phyloP scores from a whole-genome alignment of 2,797 vertebrate genomes.

The Crocodylus rhombifer region DNA sequence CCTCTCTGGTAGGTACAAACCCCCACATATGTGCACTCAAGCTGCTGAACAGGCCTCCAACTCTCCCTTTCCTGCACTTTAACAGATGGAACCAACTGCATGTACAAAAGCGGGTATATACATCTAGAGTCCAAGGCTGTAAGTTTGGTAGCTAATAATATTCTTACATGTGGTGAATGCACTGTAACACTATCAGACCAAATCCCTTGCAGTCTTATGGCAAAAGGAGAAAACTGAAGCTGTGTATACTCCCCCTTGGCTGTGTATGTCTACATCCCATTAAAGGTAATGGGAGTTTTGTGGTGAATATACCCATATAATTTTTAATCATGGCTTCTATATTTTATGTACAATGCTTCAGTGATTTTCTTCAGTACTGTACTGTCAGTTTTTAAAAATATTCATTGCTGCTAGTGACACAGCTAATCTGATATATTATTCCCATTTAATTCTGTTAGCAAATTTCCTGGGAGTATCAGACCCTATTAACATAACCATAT shows the following conservation, averaged over 20 bases:
- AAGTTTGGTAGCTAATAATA: neutral
- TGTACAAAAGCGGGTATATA: neutral
- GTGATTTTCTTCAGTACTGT: neutral
- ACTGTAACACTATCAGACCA: neutral
- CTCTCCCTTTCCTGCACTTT: neutral
- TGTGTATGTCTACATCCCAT: neutral
- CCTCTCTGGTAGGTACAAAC: neutral
- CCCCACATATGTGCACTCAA: fast-evolving
- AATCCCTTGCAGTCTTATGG: neutral
- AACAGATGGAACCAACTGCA: neutral
- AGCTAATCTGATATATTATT: neutral
- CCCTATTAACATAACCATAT: neutral
- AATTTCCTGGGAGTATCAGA: neutral
- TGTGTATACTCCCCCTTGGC: neutral
- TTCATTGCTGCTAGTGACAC: neutral
- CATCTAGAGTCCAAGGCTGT: no score
- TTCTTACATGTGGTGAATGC: neutral
- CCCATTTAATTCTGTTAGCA: neutral
- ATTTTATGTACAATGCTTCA: neutral
- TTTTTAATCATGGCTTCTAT: neutral
- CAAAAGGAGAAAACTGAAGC: neutral
- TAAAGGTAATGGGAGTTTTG: neutral
- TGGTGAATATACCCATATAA: neutral
- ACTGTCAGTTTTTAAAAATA: neutral
- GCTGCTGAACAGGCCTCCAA: neutral